Percentiles rank a stretch among this genome's conserved stretches.
Conservation (phyloP, 2,888 invertebrate species). For the Mycogona germanica region DNA sequence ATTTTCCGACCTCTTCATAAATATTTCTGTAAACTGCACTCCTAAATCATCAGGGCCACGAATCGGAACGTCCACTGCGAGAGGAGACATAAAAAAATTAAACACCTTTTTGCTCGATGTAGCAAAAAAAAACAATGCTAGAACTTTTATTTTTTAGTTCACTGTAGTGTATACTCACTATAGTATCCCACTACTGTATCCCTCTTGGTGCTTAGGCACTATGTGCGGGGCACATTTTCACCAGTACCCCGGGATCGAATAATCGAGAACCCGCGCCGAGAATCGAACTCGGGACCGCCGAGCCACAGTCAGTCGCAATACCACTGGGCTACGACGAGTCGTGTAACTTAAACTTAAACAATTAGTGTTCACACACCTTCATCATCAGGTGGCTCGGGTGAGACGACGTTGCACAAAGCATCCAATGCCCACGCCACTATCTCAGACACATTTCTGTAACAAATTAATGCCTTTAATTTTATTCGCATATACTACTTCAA, state of each 20-base stretch:
- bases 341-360: background rate
- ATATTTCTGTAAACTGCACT: conserved; percentile 94
- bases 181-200: too few species aligned
- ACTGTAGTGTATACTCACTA: too few species aligned
- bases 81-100: background rate
- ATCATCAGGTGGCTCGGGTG: conserved; percentile 64
- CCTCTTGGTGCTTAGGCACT: too few species aligned
- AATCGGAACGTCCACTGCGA: background rate
- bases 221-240: too few species aligned
- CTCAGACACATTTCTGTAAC: conserved; percentile 63
- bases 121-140: too few species aligned
- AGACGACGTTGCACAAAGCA: conserved; percentile 80
- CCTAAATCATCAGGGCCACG: conserved; percentile 41
- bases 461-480: too few species aligned
- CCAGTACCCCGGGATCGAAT: too few species aligned
- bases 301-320: background rate
- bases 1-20: conserved; percentile 78
- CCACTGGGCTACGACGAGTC: background rate
- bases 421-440: conserved; percentile 85
- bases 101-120: too few species aligned
- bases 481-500: too few species aligned
- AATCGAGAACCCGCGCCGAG: too few species aligned
- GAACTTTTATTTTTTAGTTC: too few species aligned
- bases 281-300: too few species aligned
- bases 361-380: conserved; percentile 41